Percentiles rank a stretch among this genome's conserved stretches.
phyloP scores from a whole-genome alignment of 2,113 vertebrate species.

The Anarhynchus alexandrinus region DNA sequence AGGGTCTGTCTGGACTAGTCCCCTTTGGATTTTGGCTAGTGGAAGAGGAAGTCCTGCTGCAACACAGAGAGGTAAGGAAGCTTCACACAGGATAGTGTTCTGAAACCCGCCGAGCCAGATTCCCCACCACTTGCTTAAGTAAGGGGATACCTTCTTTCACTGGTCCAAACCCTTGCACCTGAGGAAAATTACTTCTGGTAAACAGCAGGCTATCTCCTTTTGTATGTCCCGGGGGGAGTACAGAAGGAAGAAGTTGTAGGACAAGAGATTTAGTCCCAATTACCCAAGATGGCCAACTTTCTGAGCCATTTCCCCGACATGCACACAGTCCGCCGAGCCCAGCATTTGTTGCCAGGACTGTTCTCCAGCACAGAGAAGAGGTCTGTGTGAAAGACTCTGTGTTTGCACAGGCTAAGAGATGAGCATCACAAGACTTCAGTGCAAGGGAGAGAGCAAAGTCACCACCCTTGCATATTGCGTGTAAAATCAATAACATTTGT shows the following conservation, averaged over 20 bases:
- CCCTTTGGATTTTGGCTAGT: background rate
- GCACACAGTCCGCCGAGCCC: accelerated
- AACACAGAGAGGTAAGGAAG: background rate
- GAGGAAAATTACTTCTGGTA: background rate
- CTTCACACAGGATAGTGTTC: accelerated
- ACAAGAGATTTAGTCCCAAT: background rate
- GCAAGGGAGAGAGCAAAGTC: background rate
- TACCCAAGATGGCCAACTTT: background rate
- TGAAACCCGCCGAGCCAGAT: background rate
- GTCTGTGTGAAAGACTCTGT: background rate
- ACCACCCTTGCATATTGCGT: accelerated
- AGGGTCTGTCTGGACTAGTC: background rate
- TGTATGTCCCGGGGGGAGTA: accelerated
- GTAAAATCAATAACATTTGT: background rate
- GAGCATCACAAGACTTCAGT: background rate
- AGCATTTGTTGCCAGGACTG: background rate
- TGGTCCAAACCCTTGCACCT: background rate
- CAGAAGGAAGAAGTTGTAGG: background rate
- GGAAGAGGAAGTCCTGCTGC: background rate
- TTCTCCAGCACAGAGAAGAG: background rate
- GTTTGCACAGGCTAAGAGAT: background rate
- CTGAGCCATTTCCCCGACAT: background rate
- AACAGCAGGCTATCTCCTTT: background rate
- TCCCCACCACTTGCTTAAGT: background rate
- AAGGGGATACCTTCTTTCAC: background rate